These are phyloP conservation scores for Drosophila parvula DNA, from an alignment of 1,140 invertebrate species.

Conservation along the genomic window DNA sequence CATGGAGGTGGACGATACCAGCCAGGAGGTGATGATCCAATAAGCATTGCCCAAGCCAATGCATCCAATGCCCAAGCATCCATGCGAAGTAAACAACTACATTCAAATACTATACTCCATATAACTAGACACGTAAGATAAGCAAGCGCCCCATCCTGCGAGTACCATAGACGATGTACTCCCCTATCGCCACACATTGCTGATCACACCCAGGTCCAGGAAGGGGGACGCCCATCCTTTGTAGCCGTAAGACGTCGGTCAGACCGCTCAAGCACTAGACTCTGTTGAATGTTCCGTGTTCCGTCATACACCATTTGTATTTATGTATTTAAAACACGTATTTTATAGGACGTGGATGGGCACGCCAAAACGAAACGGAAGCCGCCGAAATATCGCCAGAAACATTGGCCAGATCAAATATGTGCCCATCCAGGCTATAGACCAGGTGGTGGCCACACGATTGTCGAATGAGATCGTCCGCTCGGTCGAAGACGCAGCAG, in stretches of 20 bases:
- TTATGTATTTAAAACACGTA: constrained; percentile 37
- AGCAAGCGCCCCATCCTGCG: constrained; percentile 9
- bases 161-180: constrained; percentile 10
- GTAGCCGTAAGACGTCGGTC: constrained; percentile 16
- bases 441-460: too few species aligned
- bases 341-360: constrained; percentile 5
- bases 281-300: constrained; percentile 26
- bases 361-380: not conserved
- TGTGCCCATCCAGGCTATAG: constrained; percentile 3
- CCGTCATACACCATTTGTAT: constrained; percentile 22
- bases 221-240: not conserved
- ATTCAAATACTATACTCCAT: constrained; percentile 57
- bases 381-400: not conserved
- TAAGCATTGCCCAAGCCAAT: constrained; percentile 33
- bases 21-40: constrained; percentile 83
- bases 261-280: constrained; percentile 7
- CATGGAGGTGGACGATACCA: constrained; percentile 83
- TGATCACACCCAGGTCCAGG: not conserved
- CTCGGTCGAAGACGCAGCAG: too few species aligned
- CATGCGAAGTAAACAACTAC: constrained; percentile 45
- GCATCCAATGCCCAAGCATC: not conserved
- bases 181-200: constrained; percentile 2
- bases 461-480: too few species aligned
- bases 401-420: not conserved
- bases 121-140: constrained; percentile 39